Conservation (phyloP, 2,113 vertebrate species). For the Orcinus orca region DNA sequence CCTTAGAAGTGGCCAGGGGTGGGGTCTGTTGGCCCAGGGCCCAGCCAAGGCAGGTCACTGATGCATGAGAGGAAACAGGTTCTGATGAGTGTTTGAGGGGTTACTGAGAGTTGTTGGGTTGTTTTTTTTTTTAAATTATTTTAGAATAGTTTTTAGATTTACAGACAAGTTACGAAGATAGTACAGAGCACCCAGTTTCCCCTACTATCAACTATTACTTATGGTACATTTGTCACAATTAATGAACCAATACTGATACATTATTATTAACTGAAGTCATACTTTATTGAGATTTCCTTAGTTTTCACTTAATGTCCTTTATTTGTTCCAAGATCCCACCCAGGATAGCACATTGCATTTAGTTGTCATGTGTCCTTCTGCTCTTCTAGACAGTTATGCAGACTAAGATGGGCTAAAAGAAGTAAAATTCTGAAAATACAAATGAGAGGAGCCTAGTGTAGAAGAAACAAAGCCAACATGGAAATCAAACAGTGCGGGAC, state of each 20-base stretch:
- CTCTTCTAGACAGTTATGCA: neutral
- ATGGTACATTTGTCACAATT: neutral
- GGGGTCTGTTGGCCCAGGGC: neutral
- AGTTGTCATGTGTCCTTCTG: neutral
- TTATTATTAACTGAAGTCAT: neutral
- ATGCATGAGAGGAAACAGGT: neutral
- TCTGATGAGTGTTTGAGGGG: neutral
- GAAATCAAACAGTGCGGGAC: neutral
- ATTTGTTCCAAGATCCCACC: neutral
- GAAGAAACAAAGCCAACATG: neutral
- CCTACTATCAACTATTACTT: neutral
- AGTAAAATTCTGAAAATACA: neutral
- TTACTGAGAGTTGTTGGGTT: neutral
- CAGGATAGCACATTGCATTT: accelerated
- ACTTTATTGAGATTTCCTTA: neutral
- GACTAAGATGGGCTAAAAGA: neutral
- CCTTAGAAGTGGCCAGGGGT: accelerated
- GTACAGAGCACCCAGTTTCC: neutral
- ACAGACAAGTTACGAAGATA: neutral
- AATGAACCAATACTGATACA: neutral
- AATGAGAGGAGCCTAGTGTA: neutral
- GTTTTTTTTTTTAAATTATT: neutral
- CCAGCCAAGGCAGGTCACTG: neutral
- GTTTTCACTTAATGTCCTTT: neutral
- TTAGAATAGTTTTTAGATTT: neutral